Conservation (phyloP, 92 coral and sea anemone genomes). For the Micromussa lordhowensis region DNA sequence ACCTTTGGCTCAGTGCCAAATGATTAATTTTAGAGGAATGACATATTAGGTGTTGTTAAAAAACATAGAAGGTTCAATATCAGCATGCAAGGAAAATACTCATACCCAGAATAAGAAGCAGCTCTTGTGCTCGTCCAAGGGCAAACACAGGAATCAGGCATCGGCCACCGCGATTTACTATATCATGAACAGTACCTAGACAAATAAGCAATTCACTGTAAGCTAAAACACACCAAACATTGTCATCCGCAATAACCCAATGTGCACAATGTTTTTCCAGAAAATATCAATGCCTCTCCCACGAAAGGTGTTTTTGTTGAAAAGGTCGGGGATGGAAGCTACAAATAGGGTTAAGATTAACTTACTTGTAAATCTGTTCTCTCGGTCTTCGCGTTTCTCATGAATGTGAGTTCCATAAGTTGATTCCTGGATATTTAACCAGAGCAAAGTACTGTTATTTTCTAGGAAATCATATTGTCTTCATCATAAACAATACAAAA, state of each 20-base stretch:
- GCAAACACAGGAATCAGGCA: slow-evolving; percentile 97
- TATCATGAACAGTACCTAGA: slow-evolving; percentile 97
- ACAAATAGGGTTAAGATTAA: not conserved
- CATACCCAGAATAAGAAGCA: slow-evolving; percentile 92
- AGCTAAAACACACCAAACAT: not conserved
- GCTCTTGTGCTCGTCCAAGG: slow-evolving; percentile 96
- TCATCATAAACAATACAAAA: too few species aligned
- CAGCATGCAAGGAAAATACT: not conserved
- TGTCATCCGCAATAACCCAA: too few species aligned
- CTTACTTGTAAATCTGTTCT: slow-evolving; percentile 94
- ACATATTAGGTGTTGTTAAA: too few species aligned
- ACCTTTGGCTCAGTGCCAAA: too few species aligned
- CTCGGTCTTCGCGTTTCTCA: slow-evolving; percentile 96
- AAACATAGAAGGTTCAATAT: not conserved
- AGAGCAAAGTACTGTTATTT: too few species aligned
- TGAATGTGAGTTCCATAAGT: slow-evolving; percentile 99
- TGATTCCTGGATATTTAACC: slow-evolving; percentile 84
- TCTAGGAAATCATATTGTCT: too few species aligned
- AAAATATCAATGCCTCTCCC: too few species aligned
- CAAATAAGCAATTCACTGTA: not conserved
- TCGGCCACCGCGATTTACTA: slow-evolving; percentile 98
- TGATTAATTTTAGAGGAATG: too few species aligned
- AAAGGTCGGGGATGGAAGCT: too few species aligned
- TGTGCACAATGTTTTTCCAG: not conserved
- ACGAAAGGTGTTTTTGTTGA: too few species aligned